Conservation (phyloP, 1,140 invertebrate genomes). For the Cydia strobilella region DNA sequence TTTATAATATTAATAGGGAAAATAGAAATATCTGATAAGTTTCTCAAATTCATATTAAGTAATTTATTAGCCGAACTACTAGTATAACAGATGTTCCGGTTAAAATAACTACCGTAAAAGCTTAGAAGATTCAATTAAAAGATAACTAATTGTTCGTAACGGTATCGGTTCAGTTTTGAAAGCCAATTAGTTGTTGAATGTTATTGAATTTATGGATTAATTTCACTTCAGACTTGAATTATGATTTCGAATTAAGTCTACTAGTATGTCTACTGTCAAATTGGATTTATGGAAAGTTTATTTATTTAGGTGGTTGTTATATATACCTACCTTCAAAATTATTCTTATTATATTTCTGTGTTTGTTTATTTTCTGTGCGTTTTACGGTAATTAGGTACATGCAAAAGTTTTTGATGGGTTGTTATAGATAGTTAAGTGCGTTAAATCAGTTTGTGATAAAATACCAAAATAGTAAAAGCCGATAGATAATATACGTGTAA, state of each 20-base stretch:
- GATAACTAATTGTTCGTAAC: slow-evolving; percentile 29
- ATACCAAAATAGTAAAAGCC: too few relatives aligned
- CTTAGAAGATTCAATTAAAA: slow-evolving; percentile 29
- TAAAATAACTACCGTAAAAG: slow-evolving; percentile 3
- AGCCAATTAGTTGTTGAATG: slow-evolving; percentile 15
- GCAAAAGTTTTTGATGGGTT: too few relatives aligned
- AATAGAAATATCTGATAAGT: too few relatives aligned
- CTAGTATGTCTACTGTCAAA: neutral
- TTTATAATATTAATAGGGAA: too few relatives aligned
- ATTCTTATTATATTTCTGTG: too few relatives aligned
- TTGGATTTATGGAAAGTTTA: neutral
- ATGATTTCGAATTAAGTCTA: neutral
- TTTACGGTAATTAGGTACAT: too few relatives aligned
- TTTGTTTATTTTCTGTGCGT: too few relatives aligned
- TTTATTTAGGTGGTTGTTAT: neutral
- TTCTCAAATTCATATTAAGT: neutral
- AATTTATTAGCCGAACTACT: neutral
- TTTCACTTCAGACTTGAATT: neutral
- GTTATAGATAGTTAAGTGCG: too few relatives aligned
- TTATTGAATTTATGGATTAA: slow-evolving; percentile 17
- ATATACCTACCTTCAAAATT: too few relatives aligned
- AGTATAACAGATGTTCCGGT: neutral
- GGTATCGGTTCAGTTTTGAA: slow-evolving; percentile 20
- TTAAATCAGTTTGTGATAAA: too few relatives aligned
- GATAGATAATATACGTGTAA: too few relatives aligned